These are phyloP conservation scores for Drosophila bifasciata DNA, from an alignment of 1,140 invertebrate species.

Conservation along the genomic window DNA sequence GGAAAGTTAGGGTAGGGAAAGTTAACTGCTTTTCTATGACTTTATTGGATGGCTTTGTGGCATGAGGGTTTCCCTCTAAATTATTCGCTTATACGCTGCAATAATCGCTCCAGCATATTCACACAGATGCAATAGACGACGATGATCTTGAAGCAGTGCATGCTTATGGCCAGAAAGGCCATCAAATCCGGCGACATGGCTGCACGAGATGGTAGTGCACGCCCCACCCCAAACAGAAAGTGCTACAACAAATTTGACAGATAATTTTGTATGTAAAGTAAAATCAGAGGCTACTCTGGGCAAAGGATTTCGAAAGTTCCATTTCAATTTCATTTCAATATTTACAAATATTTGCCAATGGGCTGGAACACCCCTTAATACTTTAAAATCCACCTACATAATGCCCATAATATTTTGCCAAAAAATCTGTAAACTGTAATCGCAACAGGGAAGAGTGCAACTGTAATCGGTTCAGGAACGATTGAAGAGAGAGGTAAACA, in stretches of 20 bases:
- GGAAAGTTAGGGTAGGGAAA: neutral
- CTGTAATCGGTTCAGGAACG: neutral
- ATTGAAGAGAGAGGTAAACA: neutral
- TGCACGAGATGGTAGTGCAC: neutral
- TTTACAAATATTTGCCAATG: too few relatives aligned
- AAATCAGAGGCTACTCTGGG: too few relatives aligned
- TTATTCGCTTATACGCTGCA: constrained; percentile 34
- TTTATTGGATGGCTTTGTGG: neutral
- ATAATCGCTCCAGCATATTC: constrained; percentile 50
- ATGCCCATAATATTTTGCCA: too few relatives aligned
- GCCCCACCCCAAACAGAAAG: neutral
- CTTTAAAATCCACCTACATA: too few relatives aligned
- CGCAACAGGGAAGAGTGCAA: neutral
- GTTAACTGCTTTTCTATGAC: neutral
- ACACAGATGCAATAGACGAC: constrained; percentile 68
- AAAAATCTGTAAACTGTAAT: too few relatives aligned
- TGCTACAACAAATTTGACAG: neutral
- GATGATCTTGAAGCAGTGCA: constrained; percentile 62
- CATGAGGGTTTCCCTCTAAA: too few relatives aligned
- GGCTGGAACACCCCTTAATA: too few relatives aligned
- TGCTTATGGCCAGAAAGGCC: constrained; percentile 57
- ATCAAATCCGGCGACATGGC: constrained; percentile 13
- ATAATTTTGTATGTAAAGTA: too few relatives aligned
- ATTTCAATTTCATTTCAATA: too few relatives aligned
- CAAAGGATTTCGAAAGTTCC: too few relatives aligned